These are phyloP conservation scores for Isurus oxyrinchus DNA, from an alignment of 2,113 vertebrate genomes.

Conservation along the genomic window DNA sequence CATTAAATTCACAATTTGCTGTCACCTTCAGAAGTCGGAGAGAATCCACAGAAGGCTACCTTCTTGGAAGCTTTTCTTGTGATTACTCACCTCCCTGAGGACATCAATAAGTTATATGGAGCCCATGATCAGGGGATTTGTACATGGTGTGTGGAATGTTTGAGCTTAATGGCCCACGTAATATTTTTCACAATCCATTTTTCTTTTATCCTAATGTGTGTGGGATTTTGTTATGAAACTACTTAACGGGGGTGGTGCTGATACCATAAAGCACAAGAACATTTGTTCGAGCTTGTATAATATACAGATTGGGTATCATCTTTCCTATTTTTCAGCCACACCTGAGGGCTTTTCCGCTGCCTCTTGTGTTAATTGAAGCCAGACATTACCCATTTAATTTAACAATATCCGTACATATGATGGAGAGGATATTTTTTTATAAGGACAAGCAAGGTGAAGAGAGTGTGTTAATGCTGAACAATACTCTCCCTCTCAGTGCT, in stretches of 20 bases:
- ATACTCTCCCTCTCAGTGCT: background rate
- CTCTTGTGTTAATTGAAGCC: background rate
- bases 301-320: background rate
- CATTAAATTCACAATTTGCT: background rate
- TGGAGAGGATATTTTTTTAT: background rate
- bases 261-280: background rate
- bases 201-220: background rate
- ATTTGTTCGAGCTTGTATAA: constrained; percentile 10
- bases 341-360: background rate
- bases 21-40: background rate
- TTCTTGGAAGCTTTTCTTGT: background rate
- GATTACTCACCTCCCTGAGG: background rate
- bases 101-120: background rate
- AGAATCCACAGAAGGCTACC: background rate
- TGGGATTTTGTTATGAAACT: constrained; percentile 5
- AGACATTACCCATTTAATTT: background rate
- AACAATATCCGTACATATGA: background rate
- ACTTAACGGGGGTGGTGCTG: background rate
- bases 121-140: background rate
- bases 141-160: background rate
- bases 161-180: background rate
- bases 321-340: constrained; percentile 8
- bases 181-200: background rate
- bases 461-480: background rate
- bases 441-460: background rate